Conservation (phyloP, 2,888 invertebrate genomes). For the Deilephila porcellus region DNA sequence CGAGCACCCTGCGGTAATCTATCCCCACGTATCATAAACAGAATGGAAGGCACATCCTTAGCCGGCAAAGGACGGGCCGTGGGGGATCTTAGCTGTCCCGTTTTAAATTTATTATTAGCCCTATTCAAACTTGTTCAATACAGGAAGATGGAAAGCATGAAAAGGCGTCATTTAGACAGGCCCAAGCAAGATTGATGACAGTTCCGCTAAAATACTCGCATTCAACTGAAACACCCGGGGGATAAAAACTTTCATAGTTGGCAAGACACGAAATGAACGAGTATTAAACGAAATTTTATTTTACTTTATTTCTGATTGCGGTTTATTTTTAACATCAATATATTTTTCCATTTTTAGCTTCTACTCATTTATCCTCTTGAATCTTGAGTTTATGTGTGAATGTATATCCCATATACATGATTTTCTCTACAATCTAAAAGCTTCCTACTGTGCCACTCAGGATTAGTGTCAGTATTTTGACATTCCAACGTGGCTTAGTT, state of each 20-base stretch:
- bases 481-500: no score
- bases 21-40: not conserved
- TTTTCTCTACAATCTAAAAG: no score
- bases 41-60: conserved; percentile 31
- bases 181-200: conserved; percentile 71
- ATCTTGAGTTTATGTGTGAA: no score
- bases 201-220: conserved; percentile 55
- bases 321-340: not conserved
- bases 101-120: conserved; percentile 54
- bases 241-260: conserved; percentile 59
- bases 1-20: not conserved
- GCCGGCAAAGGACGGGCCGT: conserved; percentile 22
- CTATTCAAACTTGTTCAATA: conserved; percentile 56
- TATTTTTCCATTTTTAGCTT: not conserved
- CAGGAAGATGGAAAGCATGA: conserved; percentile 57
- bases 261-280: conserved; percentile 38
- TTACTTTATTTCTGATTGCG: not conserved
- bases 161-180: conserved; percentile 63
- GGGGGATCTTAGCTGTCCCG: conserved; percentile 30
- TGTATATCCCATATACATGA: no score
- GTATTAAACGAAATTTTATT: conserved; percentile 16
- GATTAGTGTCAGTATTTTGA: no score
- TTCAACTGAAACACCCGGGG: conserved; percentile 57
- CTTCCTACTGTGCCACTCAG: no score
- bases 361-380: not conserved